Conservation (phyloP, 1,140 invertebrate genomes). For the Microplitis mediator region DNA sequence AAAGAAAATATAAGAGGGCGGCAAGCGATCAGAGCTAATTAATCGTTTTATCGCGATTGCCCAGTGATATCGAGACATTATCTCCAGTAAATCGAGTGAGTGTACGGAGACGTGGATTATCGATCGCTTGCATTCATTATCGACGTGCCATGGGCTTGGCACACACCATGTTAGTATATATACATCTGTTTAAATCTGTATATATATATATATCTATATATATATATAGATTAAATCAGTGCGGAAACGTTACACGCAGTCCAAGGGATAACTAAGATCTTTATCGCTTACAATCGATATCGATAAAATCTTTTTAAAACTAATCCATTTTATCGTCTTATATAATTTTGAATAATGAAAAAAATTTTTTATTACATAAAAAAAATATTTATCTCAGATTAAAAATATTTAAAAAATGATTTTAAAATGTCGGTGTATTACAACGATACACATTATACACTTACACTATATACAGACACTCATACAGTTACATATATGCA, state of each 20-base stretch:
- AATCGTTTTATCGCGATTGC: slow-evolving; percentile 9
- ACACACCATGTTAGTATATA: background rate
- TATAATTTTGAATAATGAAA: no score
- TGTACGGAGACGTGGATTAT: slow-evolving; percentile 7
- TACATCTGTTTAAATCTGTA: no score
- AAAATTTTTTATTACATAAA: no score
- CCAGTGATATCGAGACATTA: background rate
- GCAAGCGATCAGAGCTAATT: slow-evolving; percentile 3
- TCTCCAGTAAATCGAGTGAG: background rate
- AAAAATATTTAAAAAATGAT: no score
- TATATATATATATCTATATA: no score
- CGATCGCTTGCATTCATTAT: slow-evolving; percentile 20
- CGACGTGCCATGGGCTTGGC: background rate
- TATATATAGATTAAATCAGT: background rate
- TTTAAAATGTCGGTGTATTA: no score
- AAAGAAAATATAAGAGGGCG: background rate
- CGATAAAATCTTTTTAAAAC: background rate
- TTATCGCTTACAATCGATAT: background rate
- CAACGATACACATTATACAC: no score
- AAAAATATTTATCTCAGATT: no score
- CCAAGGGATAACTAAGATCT: background rate
- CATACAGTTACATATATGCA: no score
- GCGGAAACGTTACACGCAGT: background rate
- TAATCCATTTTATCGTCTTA: background rate
- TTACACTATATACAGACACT: no score